Percentiles rank a stretch among this genome's conserved stretches.
phyloP scores from a whole-genome alignment of 2,888 invertebrate genomes.

The Drosophila suboccidentalis region DNA sequence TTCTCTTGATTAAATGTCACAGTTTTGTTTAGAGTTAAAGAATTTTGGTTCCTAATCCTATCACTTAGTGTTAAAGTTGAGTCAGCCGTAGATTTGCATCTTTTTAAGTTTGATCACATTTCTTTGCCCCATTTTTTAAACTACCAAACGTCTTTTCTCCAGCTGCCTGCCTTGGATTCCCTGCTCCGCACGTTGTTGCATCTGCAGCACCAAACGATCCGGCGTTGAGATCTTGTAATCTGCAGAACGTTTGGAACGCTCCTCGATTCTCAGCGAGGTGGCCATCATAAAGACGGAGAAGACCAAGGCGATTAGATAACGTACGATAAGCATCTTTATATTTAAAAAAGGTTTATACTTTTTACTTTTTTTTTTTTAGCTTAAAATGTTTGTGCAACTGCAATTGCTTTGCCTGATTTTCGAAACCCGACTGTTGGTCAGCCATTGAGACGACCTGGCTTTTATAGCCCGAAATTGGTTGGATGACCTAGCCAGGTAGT shows the following conservation, averaged over 20 bases:
- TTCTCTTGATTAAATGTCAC: background rate
- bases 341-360: background rate
- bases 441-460: background rate
- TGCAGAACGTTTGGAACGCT: slow-evolving; percentile 40
- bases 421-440: slow-evolving; percentile 42
- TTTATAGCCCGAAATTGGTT: slow-evolving; percentile 41
- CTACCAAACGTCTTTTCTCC: slow-evolving; percentile 23
- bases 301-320: slow-evolving; percentile 70
- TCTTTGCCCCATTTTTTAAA: slow-evolving; percentile 1
- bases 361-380: background rate
- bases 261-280: slow-evolving; percentile 63
- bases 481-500: slow-evolving; percentile 7
- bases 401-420: slow-evolving; percentile 21
- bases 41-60: background rate
- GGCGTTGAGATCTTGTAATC: slow-evolving; percentile 70
- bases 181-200: slow-evolving; percentile 30
- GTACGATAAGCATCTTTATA: slow-evolving; percentile 59
- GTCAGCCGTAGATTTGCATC: background rate
- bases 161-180: background rate
- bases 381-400: slow-evolving; percentile 23
- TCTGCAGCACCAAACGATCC: slow-evolving; percentile 61
- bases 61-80: background rate
- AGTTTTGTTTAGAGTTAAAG: background rate
- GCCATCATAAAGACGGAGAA: slow-evolving; percentile 74
- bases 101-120: background rate